Conservation (phyloP, 2,888 invertebrate genomes). For the Lasioglossum malachurum region DNA sequence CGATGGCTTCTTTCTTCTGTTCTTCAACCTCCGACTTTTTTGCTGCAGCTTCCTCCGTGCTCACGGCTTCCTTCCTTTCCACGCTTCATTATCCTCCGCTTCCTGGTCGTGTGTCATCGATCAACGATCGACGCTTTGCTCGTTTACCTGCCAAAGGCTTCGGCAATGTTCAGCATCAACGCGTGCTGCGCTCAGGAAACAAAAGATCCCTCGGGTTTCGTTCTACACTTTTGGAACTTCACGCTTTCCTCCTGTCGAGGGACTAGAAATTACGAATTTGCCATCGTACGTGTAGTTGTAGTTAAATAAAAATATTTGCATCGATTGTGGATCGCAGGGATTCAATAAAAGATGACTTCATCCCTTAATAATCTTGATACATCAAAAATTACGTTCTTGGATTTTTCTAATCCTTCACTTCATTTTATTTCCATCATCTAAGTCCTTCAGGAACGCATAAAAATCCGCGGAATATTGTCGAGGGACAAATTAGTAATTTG, state of each 20-base stretch:
- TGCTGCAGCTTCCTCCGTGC: conserved; percentile 2
- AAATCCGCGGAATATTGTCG: neutral
- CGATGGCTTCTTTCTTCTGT: conserved; percentile 45
- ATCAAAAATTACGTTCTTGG: neutral
- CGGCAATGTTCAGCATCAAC: neutral
- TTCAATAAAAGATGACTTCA: neutral
- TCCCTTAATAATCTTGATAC: too few species aligned
- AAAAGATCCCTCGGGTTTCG: neutral
- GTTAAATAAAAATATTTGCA: neutral
- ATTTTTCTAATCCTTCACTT: neutral
- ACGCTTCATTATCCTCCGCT: conserved; percentile 44
- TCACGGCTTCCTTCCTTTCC: conserved; percentile 34
- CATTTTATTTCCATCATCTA: neutral
- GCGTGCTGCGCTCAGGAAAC: neutral
- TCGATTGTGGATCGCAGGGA: neutral
- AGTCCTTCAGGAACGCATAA: neutral
- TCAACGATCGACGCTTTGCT: conserved; percentile 52
- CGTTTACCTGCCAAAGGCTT: neutral
- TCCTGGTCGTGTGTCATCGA: conserved; percentile 58
- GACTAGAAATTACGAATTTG: neutral
- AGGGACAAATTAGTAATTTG: neutral
- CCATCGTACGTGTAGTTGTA: neutral
- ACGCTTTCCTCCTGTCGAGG: neutral
- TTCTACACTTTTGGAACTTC: neutral
- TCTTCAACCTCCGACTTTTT: neutral